These are phyloP conservation scores for Bugulina stolonifera DNA, from an alignment of 2,888 invertebrate species.

Conservation along the genomic window DNA sequence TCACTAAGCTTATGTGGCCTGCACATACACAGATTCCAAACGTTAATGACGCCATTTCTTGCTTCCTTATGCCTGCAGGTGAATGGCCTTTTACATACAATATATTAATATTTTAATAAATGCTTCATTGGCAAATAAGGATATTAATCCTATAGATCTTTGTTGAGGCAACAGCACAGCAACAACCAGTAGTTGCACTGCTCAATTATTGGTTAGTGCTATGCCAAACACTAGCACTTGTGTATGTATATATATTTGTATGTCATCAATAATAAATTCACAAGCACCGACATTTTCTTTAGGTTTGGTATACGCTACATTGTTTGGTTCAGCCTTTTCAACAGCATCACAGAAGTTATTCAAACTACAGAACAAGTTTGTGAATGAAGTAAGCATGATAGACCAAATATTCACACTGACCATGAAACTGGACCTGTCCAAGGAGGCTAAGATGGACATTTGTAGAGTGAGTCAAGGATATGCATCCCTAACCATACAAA, in stretches of 20 bases:
- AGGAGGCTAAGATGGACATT: background rate
- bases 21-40: background rate
- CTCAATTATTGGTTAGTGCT: too few species aligned
- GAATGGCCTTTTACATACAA: background rate
- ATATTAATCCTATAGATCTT: too few species aligned
- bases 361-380: constrained; percentile 35
- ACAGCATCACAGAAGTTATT: constrained; percentile 37
- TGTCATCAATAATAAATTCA: too few species aligned
- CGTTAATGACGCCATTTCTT: constrained; percentile 35
- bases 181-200: too few species aligned
- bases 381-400: constrained; percentile 37
- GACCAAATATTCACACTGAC: constrained; percentile 40
- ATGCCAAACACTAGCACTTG: too few species aligned
- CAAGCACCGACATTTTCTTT: too few species aligned
- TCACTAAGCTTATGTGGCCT: constrained; percentile 28
- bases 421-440: constrained; percentile 33
- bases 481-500: too few species aligned
- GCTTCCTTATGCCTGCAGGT: constrained; percentile 39
- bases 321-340: constrained; percentile 42
- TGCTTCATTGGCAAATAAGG: too few species aligned
- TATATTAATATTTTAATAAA: too few species aligned
- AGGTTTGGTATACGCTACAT: constrained; percentile 39
- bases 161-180: too few species aligned
- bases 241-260: too few species aligned
- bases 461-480: background rate